Base-by-base conservation (phyloP, 2,888 invertebrate species). In the Acronicta aceris region DNA sequence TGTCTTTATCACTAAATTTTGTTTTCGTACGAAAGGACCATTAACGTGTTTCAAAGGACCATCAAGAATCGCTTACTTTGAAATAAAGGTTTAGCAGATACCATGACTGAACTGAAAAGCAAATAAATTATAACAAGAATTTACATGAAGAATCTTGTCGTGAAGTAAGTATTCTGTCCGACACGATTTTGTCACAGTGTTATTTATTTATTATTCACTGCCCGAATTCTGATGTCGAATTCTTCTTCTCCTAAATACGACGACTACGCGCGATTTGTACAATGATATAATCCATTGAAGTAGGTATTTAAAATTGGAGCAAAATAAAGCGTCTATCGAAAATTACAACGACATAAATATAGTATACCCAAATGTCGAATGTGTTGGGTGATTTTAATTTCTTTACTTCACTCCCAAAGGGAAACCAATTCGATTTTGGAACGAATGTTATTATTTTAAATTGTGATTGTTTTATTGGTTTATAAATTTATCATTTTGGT, bases 381-480 rank as follows among this genome's bases (percentile, higher is more conserved):
- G 51, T 48, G 58, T 33, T 30, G 69, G 62, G 46, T n/a, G n/a
- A 63, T 72, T 69, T 57, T 72, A 65, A 75, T 72, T 69, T 65
- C 15, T 57, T 33, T 33, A 42, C 51, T 33, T 58, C 54, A 41
- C 40, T 64, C 58, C 59, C 47, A 47, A 52, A 45, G 15, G 21
- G 40, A 54, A 56, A 55, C 10, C 30, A 69, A 71, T 72, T 69
- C 16, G 58, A 65, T 65, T 72, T 71, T 33, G 38, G 36, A 58
- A 59, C 40, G 50, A 67, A 54, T 46, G 10, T 21, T 9, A 30
- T 30, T 30, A 9, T 8, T 30, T 30, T 30, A 30, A 30, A 30
- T 9, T 0, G 30, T 1, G 3, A 9, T 30, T 30, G 8, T 9
- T 30, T 8, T 30, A 30, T 30, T 30, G 9, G 30, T 30, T 9